Base-by-base conservation (phyloP, 2,888 invertebrate species). In the Agonum fuliginosum region DNA sequence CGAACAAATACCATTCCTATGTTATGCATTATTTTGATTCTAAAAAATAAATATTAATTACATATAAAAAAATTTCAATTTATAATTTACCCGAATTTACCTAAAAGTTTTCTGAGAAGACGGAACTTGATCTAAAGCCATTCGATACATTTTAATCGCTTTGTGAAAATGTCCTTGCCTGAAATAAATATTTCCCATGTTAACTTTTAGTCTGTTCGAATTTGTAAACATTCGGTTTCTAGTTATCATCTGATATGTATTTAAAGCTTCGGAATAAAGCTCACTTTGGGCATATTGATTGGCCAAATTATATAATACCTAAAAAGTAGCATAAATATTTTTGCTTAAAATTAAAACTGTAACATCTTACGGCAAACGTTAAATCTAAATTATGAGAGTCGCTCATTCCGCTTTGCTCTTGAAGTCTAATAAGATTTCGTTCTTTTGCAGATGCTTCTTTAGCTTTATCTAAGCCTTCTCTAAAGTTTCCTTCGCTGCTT, bases 121-220 rank as follows among this genome's bases (percentile, higher is more conserved):
- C 0, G 98, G 97, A 2, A 95, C 94, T 87, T 99, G 99, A 87
- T 99, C 99, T 80, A 99, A 89, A 0, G 99, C 98, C 99, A 99
- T 99, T 82, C 98, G 91, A 85, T 98, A 99, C 90, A 97, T 93
- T 89, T 99, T 99, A 78, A 99, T 92, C 0, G 99, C 98, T 88
- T 98, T 97, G 10, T 95, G 93, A 84, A 95, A 97, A 83, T 96
- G 92, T 80, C 96, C 97, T 91, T 97, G 95, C 87, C 95, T 95
- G 83, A 96, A 96, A 87, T 97, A 97, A 83, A 99, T 97, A 85
- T 99, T 99, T 0, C 98, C 99, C 94, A 99, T 98, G 86, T 99
- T 99, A 0, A 99, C 93, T 89, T 97, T 97, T 5, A 98, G 88
- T 79, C 97, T 91, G 83, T 97, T 95, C 41, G 97, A 96, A 85